Evolutionary conservation across 2,113 vertebrate genomes (phyloP).

Genomic region (Tachysurus fulvidraco): DNA sequence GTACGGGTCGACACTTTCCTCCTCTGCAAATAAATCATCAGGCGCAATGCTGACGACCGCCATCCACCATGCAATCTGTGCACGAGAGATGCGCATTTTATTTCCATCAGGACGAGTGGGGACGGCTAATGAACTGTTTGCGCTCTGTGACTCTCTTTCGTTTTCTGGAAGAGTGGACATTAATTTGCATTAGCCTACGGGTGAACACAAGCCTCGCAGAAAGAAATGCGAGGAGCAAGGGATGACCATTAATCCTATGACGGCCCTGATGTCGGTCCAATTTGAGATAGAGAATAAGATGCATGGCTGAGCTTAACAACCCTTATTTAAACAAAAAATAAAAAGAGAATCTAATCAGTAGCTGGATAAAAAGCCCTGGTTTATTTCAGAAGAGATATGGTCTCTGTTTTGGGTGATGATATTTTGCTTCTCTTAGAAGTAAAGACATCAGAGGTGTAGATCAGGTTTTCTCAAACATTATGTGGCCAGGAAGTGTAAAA

Average conservation of each 20-base stretch:
- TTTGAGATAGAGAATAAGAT: constrained; percentile 55
- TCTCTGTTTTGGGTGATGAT: constrained; percentile 10
- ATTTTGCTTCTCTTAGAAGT: background rate
- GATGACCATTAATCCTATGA: constrained; percentile 55
- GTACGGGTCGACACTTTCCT: constrained; percentile 20
- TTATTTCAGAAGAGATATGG: constrained; percentile 18
- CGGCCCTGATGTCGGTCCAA: constrained; percentile 37
- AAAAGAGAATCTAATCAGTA: constrained; percentile 40
- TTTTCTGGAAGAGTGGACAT: constrained; percentile 58
- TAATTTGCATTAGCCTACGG: constrained; percentile 59
- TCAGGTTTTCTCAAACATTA: background rate
- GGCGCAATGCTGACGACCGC: constrained; percentile 41
- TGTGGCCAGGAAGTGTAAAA: background rate
- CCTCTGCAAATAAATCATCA: constrained; percentile 47
- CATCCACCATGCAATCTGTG: constrained; percentile 49
- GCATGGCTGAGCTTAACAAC: constrained; percentile 55
- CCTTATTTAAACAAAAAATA: constrained; percentile 35
- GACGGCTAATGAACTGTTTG: constrained; percentile 59
- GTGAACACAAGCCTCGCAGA: constrained; percentile 46
- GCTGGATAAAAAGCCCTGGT: constrained; percentile 30
- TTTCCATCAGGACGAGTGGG: constrained; percentile 45
- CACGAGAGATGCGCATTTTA: constrained; percentile 35
- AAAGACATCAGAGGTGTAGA: background rate
- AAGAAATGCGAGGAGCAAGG: constrained; percentile 43
- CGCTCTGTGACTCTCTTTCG: constrained; percentile 51